Conservation (phyloP, 2,797 vertebrate genomes). For the Acomys russatus region DNA sequence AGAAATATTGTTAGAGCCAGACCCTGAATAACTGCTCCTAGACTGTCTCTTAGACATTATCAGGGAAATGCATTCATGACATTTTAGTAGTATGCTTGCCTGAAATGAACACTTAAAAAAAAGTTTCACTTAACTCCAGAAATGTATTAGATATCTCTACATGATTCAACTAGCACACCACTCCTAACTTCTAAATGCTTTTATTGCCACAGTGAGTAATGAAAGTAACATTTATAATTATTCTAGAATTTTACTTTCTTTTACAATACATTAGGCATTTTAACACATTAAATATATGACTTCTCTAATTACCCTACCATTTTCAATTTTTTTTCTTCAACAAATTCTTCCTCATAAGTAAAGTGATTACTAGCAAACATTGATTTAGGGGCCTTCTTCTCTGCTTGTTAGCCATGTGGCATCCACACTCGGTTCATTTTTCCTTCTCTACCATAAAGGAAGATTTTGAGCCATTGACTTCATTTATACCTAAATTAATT, state of each 20-base stretch:
- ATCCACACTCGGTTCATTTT: conserved; percentile 6
- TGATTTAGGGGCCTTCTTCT: neutral
- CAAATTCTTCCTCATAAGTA: conserved; percentile 17
- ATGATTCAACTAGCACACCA: neutral
- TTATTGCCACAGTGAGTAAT: neutral
- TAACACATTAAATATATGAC: neutral
- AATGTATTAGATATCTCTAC: neutral
- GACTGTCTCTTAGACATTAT: neutral
- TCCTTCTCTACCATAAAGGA: neutral
- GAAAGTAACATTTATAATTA: neutral
- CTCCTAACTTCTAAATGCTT: neutral
- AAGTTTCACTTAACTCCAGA: neutral
- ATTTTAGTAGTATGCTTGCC: neutral
- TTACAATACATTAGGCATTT: neutral
- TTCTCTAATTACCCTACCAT: neutral
- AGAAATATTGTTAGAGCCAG: neutral
- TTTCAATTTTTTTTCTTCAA: neutral
- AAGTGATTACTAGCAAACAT: neutral
- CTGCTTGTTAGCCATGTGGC: neutral
- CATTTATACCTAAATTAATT: conserved; percentile 37
- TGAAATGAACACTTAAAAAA: neutral
- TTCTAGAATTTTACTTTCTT: neutral
- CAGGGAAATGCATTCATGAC: neutral
- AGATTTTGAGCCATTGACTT: neutral
- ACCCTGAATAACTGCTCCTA: neutral